phyloP scores from a whole-genome alignment of 2,113 vertebrate species.

The Geothlypis trichas region DNA sequence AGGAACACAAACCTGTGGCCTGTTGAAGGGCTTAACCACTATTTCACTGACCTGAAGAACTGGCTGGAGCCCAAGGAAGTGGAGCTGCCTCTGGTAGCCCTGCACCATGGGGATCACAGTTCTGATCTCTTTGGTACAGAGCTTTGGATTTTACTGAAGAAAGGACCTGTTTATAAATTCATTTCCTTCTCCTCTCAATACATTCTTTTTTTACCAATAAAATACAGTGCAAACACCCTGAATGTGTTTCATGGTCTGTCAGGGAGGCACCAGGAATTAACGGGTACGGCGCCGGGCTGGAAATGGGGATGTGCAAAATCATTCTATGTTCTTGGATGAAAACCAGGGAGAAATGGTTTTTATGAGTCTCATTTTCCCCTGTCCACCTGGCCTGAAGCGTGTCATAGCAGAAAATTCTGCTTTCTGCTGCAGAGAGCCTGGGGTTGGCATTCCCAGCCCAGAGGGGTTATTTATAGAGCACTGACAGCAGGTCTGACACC shows the following conservation, averaged over 20 bases:
- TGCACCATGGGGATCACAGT: neutral
- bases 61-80: neutral
- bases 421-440: neutral
- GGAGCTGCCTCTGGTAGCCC: neutral
- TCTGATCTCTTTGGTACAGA: neutral
- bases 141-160: neutral
- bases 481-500: neutral
- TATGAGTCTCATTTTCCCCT: neutral
- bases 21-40: neutral
- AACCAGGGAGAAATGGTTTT: neutral
- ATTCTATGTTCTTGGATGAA: neutral
- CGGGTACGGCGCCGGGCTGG: fast-evolving
- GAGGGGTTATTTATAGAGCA: neutral
- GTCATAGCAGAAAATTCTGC: neutral
- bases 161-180: neutral
- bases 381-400: neutral
- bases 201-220: neutral
- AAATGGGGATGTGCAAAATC: neutral
- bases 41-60: slow-evolving; percentile 3
- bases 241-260: neutral
- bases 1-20: neutral
- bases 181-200: neutral
- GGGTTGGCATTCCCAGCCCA: neutral
- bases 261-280: neutral
- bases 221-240: neutral